Conservation (phyloP, 2,797 vertebrate genomes). For the Pseudocheirus occidentalis region DNA sequence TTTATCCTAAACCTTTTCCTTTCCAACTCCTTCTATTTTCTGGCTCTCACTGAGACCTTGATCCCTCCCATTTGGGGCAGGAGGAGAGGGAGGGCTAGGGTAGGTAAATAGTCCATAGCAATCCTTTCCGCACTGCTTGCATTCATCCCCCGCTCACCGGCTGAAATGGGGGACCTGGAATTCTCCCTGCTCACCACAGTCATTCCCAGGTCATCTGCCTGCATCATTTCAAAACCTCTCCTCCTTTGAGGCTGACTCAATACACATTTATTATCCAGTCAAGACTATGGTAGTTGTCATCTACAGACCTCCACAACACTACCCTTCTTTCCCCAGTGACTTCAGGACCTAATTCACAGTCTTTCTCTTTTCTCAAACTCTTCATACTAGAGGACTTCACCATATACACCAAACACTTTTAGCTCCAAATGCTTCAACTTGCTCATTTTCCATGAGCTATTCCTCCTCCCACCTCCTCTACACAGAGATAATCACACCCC, state of each 20-base stretch:
- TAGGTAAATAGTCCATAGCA: not conserved
- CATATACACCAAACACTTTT: not conserved
- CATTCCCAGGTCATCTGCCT: not conserved
- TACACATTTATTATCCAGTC: not conserved
- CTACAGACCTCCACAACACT: not conserved
- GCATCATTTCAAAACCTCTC: not conserved
- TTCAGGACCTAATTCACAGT: not conserved
- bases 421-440: not conserved
- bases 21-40: not conserved
- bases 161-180: not conserved
- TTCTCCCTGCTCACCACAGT: not conserved
- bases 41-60: not conserved
- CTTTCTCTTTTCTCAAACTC: not conserved
- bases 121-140: not conserved
- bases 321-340: not conserved
- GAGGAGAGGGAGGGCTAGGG: no score
- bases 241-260: not conserved
- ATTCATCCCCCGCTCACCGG: not conserved
- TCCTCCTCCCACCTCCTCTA: not conserved
- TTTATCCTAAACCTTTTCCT: not conserved
- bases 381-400: not conserved
- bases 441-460: not conserved
- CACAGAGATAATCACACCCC: not conserved
- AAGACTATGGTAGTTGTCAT: not conserved
- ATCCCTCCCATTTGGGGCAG: not conserved